Conservation (phyloP, 2,797 vertebrate species). For the Rhinichthys osculus region DNA sequence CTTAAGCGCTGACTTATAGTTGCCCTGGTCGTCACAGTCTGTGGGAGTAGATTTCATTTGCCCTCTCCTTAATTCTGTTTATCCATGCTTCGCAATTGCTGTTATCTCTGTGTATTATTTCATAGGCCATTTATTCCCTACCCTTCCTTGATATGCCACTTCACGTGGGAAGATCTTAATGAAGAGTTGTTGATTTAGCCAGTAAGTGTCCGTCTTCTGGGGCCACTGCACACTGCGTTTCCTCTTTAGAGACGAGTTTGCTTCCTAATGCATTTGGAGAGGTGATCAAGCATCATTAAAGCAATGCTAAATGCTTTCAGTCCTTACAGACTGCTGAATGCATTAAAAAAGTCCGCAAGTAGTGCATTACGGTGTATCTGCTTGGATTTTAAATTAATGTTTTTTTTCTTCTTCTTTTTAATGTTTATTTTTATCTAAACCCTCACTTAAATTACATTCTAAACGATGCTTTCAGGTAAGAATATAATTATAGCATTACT, state of each 20-base stretch:
- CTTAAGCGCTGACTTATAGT: background rate
- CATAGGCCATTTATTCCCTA: conserved; percentile 17
- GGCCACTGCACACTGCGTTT: conserved; percentile 22
- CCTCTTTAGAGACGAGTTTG: conserved; percentile 19
- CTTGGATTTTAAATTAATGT: background rate
- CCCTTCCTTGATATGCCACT: conserved; percentile 3
- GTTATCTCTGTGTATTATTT: conserved; percentile 27
- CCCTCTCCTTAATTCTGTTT: conserved; percentile 5
- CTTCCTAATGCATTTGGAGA: conserved; percentile 25
- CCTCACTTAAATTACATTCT: background rate
- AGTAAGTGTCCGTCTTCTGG: background rate
- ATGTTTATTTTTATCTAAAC: background rate
- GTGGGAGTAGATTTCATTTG: conserved; percentile 12
- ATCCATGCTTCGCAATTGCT: conserved; percentile 12
- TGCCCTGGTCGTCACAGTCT: background rate
- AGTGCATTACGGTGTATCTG: background rate
- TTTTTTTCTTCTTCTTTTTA: background rate
- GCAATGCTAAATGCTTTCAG: conserved; percentile 11
- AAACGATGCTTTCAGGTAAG: background rate
- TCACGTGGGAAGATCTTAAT: conserved; percentile 27
- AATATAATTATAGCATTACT: background rate
- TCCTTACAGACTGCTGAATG: conserved; percentile 3
- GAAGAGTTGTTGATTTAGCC: conserved; percentile 33
- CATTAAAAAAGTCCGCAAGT: background rate
- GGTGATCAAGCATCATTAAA: conserved; percentile 39